Base-by-base conservation (phyloP, 2,113 vertebrate genomes). In the Larimichthys polyactis region DNA sequence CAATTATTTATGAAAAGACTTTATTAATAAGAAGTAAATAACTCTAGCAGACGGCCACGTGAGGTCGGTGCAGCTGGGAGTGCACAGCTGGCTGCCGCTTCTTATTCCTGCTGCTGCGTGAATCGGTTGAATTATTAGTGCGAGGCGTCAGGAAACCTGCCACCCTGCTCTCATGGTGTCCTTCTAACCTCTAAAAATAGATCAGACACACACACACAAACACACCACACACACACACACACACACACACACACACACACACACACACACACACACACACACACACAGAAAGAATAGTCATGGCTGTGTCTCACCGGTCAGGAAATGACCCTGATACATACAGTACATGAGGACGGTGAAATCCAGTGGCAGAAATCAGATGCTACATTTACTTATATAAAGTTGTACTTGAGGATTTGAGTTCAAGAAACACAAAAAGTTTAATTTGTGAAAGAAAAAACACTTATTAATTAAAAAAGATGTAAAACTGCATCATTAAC, bases 61-160 rank as follows among this genome's bases (percentile, higher is more conserved):
- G 73, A 52, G 66, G 55, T 54, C 6, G 22, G 51, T 62, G 55
- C 75, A 71, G 68, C 63, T 75, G 70, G 55, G 15, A 40, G 43
- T 14, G 36, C 75, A 63, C 78, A 73, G 63, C 78, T 80, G 82
- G 75, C 83, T 86, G 78, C 78, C 72, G 29, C 43, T 59, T 84
- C 51, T 65, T 54, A 59, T 91, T 79, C 32, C 32, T 72, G 73
- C 75, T 79, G 82, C 60, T 77, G 52, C 32, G 10, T 58, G 73
- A 80, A 70, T 69, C 76, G 76, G 69, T 36, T 88, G 77, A 91
- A 91, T 91, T 90, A 91, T 92, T 90, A 85, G 87, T 92, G 89
- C 7, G 14, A 74, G 66, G 59, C 60, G 24, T 79, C 75, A 70
- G 71, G 71, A 65, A 43, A 60, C 40, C 73, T 79, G 65, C 67